Evolutionary conservation across 2,888 invertebrate species (phyloP).

Genomic region (Meiosimyza decipiens): DNA sequence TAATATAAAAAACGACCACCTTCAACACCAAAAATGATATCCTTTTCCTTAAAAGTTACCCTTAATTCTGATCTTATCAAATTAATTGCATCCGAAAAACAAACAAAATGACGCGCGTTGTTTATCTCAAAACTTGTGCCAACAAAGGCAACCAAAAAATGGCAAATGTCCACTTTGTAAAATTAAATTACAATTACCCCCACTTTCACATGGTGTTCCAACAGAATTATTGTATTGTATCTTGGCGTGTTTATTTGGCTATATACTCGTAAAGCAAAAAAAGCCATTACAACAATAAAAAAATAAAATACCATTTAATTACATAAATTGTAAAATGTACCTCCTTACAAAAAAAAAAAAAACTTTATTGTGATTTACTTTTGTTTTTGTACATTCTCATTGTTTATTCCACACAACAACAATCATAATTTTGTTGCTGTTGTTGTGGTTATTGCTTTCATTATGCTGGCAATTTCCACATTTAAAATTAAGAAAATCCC

Average conservation of each 20-base stretch:
- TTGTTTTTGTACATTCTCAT: constrained; percentile 12
- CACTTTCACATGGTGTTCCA: constrained; percentile 40
- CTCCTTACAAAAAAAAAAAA: background rate
- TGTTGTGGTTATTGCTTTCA: constrained; percentile 44
- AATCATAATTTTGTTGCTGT: constrained; percentile 8
- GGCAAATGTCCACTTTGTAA: constrained; percentile 50
- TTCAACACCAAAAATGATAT: background rate
- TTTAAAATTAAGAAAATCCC: constrained; percentile 65
- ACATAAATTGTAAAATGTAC: constrained; percentile 32
- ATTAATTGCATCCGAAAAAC: constrained; percentile 28
- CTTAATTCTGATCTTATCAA: constrained; percentile 22
- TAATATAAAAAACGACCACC: no score
- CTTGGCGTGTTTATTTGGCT: background rate
- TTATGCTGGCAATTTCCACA: constrained; percentile 57
- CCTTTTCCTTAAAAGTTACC: no score
- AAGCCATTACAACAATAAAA: constrained; percentile 21
- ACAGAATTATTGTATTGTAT: background rate
- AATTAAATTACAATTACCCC: constrained; percentile 53
- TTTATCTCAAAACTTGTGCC: constrained; percentile 28
- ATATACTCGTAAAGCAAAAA: constrained; percentile 9
- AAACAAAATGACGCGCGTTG: constrained; percentile 21
- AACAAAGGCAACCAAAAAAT: constrained; percentile 44
- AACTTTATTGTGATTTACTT: background rate
- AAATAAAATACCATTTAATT: constrained; percentile 37
- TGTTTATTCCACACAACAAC: constrained; percentile 3